phyloP scores from a whole-genome alignment of 2,113 vertebrate genomes.

The Callaeas wilsoni region DNA sequence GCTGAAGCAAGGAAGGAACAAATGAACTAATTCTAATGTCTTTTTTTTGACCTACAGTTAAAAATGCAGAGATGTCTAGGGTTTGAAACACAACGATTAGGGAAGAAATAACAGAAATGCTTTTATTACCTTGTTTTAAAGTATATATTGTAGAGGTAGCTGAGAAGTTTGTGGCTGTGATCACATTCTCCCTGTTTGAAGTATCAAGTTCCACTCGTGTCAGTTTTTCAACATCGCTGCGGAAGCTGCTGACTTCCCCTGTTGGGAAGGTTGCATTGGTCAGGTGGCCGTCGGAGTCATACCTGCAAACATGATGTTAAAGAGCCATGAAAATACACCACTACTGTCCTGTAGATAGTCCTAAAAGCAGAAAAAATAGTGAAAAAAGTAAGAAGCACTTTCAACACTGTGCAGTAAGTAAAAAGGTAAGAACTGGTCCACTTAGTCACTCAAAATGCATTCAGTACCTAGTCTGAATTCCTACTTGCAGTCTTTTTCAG shows the following conservation, averaged over 20 bases:
- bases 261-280: constrained; percentile 93
- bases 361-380: background rate
- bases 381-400: background rate
- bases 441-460: background rate
- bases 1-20: background rate
- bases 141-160: constrained; percentile 91
- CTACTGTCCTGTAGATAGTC: background rate
- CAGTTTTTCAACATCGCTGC: constrained; percentile 88
- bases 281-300: constrained; percentile 87
- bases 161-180: constrained; percentile 91
- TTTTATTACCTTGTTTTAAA: constrained; percentile 85
- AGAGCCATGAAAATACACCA: background rate
- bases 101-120: background rate
- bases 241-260: constrained; percentile 91
- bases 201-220: constrained; percentile 86
- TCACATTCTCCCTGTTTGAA: constrained; percentile 88
- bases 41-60: background rate
- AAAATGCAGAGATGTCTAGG: background rate
- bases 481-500: background rate
- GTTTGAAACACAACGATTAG: background rate
- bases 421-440: background rate
- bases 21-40: background rate
- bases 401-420: background rate
- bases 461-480: background rate
- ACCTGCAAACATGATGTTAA: constrained; percentile 72